A percentile compares a stretch with the other conserved stretches of the same genome.
Evolutionary conservation across 2,888 invertebrate species (phyloP).

Genomic region (Tenthredo amoena): DNA sequence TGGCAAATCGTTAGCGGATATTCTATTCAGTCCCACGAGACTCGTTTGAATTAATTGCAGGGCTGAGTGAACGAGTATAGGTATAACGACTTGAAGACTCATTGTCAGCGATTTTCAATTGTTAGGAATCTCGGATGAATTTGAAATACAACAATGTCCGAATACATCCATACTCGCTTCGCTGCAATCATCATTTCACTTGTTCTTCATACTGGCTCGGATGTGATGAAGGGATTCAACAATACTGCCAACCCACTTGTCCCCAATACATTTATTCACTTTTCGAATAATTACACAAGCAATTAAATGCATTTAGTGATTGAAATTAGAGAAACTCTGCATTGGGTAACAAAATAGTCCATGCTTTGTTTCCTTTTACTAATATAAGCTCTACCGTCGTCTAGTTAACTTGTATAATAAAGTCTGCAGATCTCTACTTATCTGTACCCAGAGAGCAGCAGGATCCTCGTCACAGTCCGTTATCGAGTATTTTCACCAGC

Average conservation of each 20-base stretch:
- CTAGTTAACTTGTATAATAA: neutral
- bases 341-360: neutral
- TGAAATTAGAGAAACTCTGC: neutral
- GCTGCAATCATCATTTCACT: neutral
- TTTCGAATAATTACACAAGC: neutral
- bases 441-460: conserved; percentile 16
- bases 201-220: neutral
- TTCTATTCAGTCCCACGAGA: neutral
- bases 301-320: neutral
- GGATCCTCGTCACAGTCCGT: neutral
- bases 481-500: neutral
- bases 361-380: neutral
- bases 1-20: conserved; percentile 33
- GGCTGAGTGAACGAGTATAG: conserved; percentile 3
- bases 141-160: neutral
- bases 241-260: neutral
- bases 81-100: conserved; percentile 14
- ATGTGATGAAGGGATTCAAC: neutral
- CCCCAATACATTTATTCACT: neutral
- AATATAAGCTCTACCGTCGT: neutral
- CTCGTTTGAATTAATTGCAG: conserved; percentile 43
- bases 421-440: conserved; percentile 8
- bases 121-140: neutral
- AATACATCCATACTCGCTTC: neutral
- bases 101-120: conserved; percentile 35